Conservation (phyloP, 2,888 invertebrate species). For the Papilio gigon region DNA sequence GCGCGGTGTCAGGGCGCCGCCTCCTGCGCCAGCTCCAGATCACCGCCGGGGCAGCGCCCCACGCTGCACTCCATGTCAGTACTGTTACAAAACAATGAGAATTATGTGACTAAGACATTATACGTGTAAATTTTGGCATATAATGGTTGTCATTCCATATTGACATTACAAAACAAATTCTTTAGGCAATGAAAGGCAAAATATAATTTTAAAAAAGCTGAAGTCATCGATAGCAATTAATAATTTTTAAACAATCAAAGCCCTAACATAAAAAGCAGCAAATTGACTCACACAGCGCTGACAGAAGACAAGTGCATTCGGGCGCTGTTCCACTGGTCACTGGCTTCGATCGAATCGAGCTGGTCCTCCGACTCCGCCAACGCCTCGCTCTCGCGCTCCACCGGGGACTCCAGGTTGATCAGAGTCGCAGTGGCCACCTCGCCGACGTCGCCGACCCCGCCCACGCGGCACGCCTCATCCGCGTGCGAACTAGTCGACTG, state of each 20-base stretch:
- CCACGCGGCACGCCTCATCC: slow-evolving; percentile 63
- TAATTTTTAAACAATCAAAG: no score
- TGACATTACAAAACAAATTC: not conserved
- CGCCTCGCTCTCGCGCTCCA: slow-evolving; percentile 45
- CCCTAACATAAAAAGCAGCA: slow-evolving; percentile 12
- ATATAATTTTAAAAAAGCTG: not conserved
- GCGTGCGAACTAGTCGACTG: slow-evolving; percentile 73
- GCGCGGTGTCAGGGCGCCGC: slow-evolving; percentile 73
- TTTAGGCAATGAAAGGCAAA: not conserved
- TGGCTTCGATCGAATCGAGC: slow-evolving; percentile 75
- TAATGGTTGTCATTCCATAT: no score
- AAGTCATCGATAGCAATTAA: no score
- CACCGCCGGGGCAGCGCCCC: slow-evolving; percentile 63
- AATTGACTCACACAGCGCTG: slow-evolving; percentile 68
- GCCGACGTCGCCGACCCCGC: slow-evolving; percentile 62
- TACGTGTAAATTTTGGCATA: no score
- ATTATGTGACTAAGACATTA: no score
- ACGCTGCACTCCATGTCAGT: slow-evolving; percentile 80
- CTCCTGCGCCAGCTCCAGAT: slow-evolving; percentile 76
- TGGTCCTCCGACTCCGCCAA: slow-evolving; percentile 62
- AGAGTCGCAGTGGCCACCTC: slow-evolving; percentile 75
- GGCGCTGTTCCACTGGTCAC: slow-evolving; percentile 70
- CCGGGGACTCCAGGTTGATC: slow-evolving; percentile 75
- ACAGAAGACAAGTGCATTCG: slow-evolving; percentile 69
- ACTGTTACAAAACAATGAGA: slow-evolving; percentile 51